Evolutionary conservation across 2,888 invertebrate genomes (phyloP).

Genomic region (Cerastis leucographa): DNA sequence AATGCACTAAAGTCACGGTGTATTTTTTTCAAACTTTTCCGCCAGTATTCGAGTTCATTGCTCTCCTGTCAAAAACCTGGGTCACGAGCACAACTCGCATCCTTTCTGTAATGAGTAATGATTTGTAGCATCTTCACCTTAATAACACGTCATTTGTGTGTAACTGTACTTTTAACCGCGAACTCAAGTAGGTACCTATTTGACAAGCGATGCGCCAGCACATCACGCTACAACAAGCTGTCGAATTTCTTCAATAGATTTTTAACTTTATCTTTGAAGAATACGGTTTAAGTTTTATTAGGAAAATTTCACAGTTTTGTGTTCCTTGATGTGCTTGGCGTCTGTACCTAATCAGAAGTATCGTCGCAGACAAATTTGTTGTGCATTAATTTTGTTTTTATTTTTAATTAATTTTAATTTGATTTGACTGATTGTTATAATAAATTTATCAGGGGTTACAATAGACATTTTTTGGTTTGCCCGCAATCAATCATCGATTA

Average conservation of each 20-base stretch:
- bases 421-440: background rate
- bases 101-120: constrained; percentile 14
- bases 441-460: background rate
- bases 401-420: background rate
- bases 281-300: no score
- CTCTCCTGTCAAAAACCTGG: constrained; percentile 5
- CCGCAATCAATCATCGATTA: background rate
- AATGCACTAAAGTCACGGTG: background rate
- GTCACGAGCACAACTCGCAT: constrained; percentile 6
- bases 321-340: no score
- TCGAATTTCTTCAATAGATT: no score
- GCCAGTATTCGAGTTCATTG: constrained; percentile 7
- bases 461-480: background rate
- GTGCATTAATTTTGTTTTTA: background rate
- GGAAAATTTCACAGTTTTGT: no score
- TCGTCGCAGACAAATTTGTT: background rate
- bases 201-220: background rate
- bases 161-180: constrained; percentile 35
- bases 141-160: constrained; percentile 32
- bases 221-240: no score
- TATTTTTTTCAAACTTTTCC: background rate
- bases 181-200: background rate
- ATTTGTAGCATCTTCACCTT: constrained; percentile 11
- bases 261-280: no score
- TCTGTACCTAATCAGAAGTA: background rate